These are phyloP conservation scores for Matsumurasca onukii DNA, from an alignment of 1,140 invertebrate genomes.

Conservation along the genomic window DNA sequence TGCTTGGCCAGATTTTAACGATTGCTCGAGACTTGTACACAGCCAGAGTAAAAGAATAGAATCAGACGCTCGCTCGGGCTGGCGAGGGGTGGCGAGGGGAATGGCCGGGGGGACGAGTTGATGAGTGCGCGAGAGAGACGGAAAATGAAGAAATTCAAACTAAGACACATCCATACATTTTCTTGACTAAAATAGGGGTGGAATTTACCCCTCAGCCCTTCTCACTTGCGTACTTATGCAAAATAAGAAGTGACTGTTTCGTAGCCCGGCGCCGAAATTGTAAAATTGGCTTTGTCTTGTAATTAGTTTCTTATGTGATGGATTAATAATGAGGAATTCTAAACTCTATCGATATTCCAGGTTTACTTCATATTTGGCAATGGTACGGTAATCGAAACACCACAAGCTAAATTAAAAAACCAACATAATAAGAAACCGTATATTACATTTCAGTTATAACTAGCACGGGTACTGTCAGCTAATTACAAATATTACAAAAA, in stretches of 20 bases:
- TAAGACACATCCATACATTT: slow-evolving; percentile 40
- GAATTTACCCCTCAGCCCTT: slow-evolving; percentile 33
- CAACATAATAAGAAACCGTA: too few species aligned
- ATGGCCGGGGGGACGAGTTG: slow-evolving; percentile 30
- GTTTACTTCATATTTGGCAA: too few species aligned
- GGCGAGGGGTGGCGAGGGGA: slow-evolving; percentile 19
- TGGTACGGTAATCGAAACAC: too few species aligned
- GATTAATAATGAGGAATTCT: too few species aligned
- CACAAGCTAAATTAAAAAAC: too few species aligned
- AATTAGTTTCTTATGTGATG: slow-evolving; percentile 4
- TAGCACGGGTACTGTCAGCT: too few species aligned
- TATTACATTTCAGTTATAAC: too few species aligned
- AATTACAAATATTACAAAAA: too few species aligned
- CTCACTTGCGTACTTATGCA: slow-evolving; percentile 34
- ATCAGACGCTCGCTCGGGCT: slow-evolving; percentile 33
- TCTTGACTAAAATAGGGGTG: slow-evolving; percentile 32
- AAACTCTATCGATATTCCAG: too few species aligned
- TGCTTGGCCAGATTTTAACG: slow-evolving; percentile 44
- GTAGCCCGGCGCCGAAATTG: not conserved
- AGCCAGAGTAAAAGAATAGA: slow-evolving; percentile 39
- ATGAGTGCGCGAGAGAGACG: slow-evolving; percentile 38
- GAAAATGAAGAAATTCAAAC: slow-evolving; percentile 39
- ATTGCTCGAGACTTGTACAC: slow-evolving; percentile 37
- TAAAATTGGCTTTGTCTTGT: not conserved
- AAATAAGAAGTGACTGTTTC: slow-evolving; percentile 35